Evolutionary conservation across 2,113 vertebrate genomes (phyloP).

Genomic region (Phrynosoma platyrhinos): DNA sequence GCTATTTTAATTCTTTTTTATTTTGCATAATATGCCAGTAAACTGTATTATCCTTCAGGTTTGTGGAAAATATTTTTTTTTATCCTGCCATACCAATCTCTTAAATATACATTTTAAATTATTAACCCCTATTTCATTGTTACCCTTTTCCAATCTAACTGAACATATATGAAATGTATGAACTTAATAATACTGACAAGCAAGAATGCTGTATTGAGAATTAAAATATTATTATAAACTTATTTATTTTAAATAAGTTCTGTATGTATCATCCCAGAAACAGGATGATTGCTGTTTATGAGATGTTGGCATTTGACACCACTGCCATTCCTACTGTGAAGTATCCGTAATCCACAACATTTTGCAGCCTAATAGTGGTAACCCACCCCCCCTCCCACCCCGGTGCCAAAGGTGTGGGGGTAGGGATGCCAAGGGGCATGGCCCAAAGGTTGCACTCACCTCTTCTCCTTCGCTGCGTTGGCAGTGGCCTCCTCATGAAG

Average conservation of each 20-base stretch:
- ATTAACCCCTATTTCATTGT: neutral
- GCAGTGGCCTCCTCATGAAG: too few relatives aligned
- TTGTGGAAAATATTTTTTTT: neutral
- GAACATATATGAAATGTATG: neutral
- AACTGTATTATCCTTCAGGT: too few relatives aligned
- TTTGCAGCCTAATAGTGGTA: too few relatives aligned
- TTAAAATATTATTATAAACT: neutral
- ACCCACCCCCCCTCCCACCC: too few relatives aligned
- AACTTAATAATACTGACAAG: neutral
- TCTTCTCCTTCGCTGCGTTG: too few relatives aligned
- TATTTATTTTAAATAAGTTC: neutral
- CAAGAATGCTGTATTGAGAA: neutral
- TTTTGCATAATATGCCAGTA: neutral
- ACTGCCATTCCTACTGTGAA: neutral
- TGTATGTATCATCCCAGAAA: neutral
- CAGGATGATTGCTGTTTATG: neutral
- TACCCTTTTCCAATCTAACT: neutral
- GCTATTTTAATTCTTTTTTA: neutral
- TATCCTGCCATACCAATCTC: neutral
- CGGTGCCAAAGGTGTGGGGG: too few relatives aligned
- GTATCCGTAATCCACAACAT: neutral
- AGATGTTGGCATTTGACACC: neutral
- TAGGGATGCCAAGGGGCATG: too few relatives aligned
- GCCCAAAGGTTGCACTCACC: too few relatives aligned
- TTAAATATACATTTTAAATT: neutral